phyloP scores from a whole-genome alignment of 2,888 invertebrate genomes.

The Chaitophorus viminalis region DNA sequence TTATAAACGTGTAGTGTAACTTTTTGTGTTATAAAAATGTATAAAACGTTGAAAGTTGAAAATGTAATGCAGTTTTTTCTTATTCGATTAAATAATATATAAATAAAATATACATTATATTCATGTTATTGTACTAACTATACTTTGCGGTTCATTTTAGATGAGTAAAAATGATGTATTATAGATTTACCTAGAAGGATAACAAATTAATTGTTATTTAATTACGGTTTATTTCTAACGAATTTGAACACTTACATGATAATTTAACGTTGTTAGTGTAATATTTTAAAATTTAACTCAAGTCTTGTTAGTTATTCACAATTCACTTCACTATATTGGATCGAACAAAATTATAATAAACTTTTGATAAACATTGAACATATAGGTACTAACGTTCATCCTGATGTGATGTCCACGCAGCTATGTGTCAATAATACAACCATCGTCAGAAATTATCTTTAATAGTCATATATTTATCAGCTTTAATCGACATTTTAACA shows the following conservation, averaged over 20 bases:
- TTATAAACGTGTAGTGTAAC: background rate
- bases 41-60: background rate
- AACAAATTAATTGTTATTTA: background rate
- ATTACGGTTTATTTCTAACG: background rate
- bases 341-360: background rate
- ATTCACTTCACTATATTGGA: background rate
- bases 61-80: background rate
- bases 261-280: background rate
- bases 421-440: background rate
- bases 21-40: background rate
- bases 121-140: background rate
- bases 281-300: background rate
- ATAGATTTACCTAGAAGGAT: background rate
- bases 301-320: background rate
- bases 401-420: background rate
- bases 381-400: background rate
- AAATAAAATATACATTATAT: background rate
- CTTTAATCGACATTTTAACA: conserved; percentile 46
- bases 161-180: background rate
- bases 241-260: conserved; percentile 13
- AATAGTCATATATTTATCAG: conserved; percentile 24
- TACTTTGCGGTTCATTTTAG: background rate
- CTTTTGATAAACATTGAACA: conserved; percentile 1
- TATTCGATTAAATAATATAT: background rate
- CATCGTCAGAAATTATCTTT: conserved; percentile 18